These are phyloP conservation scores for Perodicticus potto DNA, from an alignment of 2,797 vertebrate species.

Conservation along the genomic window DNA sequence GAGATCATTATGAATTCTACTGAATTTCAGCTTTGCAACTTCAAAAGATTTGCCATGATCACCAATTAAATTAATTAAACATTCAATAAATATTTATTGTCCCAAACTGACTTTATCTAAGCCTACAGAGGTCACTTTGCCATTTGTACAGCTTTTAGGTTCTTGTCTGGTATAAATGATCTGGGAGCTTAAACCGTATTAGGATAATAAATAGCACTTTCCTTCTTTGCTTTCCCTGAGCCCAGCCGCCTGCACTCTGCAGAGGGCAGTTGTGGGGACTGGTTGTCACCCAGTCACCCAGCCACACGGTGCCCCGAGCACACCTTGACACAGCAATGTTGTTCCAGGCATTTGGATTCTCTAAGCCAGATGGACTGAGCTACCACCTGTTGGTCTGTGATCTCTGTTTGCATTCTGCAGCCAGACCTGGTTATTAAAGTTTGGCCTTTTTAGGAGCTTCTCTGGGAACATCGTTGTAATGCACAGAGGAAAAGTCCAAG, in stretches of 20 bases:
- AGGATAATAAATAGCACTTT: neutral
- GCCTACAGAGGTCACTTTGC: neutral
- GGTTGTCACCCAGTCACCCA: neutral
- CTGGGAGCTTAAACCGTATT: neutral
- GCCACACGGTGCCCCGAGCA: neutral
- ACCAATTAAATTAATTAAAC: neutral
- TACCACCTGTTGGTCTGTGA: neutral
- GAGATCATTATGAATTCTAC: neutral
- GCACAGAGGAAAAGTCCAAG: neutral
- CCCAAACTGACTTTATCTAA: neutral
- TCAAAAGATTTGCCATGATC: neutral
- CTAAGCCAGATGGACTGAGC: neutral
- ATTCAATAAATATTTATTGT: neutral
- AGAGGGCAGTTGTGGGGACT: neutral
- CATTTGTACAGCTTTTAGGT: neutral
- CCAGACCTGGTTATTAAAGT: neutral
- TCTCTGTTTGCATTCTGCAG: neutral
- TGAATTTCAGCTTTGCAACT: neutral
- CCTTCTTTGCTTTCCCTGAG: neutral
- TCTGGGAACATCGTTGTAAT: neutral
- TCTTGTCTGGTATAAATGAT: neutral
- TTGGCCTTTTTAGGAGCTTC: neutral
- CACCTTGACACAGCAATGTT: too few relatives aligned
- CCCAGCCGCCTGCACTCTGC: neutral
- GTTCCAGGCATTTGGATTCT: neutral